Evolutionary conservation across 1,140 invertebrate species (phyloP).

Genomic region (Holcopasites calliopsidis): DNA sequence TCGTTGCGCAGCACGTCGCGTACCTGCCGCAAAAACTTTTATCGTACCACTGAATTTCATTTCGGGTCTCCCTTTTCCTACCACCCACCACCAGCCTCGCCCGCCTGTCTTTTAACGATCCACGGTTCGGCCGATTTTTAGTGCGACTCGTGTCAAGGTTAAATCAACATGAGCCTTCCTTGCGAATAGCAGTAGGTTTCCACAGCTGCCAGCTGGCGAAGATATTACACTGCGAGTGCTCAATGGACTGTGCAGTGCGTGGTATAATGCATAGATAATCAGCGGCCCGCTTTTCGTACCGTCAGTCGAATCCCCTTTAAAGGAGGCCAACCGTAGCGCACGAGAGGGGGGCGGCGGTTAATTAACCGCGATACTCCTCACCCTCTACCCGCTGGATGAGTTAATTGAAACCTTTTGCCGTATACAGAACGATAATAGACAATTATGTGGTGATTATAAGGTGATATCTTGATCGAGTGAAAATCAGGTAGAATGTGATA

Average conservation of each 20-base stretch:
- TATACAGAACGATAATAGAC: background rate
- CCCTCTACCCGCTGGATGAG: background rate
- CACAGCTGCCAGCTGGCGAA: background rate
- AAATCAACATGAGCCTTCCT: slow-evolving; percentile 5
- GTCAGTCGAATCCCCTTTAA: background rate
- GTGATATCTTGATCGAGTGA: background rate
- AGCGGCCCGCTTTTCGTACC: background rate
- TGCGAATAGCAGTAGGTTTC: background rate
- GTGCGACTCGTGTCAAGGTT: slow-evolving; percentile 30
- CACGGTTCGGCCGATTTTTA: slow-evolving; percentile 30
- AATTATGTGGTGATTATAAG: background rate
- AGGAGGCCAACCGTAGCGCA: background rate
- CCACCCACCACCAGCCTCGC: background rate
- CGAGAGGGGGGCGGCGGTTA: background rate
- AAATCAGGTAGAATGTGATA: no score
- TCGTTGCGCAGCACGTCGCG: slow-evolving; percentile 23
- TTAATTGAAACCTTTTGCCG: background rate
- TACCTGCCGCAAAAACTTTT: slow-evolving; percentile 26
- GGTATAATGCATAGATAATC: slow-evolving; percentile 28
- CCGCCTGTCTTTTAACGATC: slow-evolving; percentile 38
- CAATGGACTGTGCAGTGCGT: background rate
- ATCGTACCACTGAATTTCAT: slow-evolving; percentile 24
- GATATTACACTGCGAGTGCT: slow-evolving; percentile 10
- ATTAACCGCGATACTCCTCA: slow-evolving; percentile 5
- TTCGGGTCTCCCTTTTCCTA: background rate